phyloP scores from a whole-genome alignment of 2,113 vertebrate species.

The Pseudois nayaur region DNA sequence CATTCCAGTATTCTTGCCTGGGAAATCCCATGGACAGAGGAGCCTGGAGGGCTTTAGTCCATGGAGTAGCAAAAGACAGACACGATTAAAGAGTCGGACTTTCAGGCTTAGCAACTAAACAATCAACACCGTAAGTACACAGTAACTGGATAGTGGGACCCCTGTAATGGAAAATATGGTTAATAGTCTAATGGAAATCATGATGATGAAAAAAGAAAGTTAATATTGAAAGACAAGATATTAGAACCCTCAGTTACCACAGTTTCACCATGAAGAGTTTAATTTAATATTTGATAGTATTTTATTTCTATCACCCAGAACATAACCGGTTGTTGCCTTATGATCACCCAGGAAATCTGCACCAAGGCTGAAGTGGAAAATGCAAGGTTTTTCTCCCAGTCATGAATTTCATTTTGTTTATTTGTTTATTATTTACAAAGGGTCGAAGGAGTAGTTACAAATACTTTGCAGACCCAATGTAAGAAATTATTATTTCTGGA shows the following conservation, averaged over 20 bases:
- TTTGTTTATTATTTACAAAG: not conserved
- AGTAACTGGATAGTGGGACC: not conserved
- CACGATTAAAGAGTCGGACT: not conserved
- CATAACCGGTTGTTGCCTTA: not conserved
- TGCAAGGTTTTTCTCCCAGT: not conserved
- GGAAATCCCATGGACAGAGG: not conserved
- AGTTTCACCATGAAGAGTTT: not conserved
- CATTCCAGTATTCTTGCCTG: not conserved
- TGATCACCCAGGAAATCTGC: not conserved
- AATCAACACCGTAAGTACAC: not conserved
- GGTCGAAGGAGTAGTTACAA: not conserved
- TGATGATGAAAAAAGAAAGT: not conserved
- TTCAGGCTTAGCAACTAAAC: not conserved
- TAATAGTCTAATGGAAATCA: not conserved
- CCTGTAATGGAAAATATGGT: not conserved
- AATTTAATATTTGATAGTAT: not conserved
- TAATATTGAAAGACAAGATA: not conserved
- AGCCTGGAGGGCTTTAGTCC: not conserved
- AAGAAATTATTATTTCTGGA: not conserved
- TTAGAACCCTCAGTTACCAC: not conserved
- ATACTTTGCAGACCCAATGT: not conserved
- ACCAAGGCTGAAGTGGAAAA: not conserved
- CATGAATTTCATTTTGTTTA: not conserved
- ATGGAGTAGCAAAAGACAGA: not conserved
- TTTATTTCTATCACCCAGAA: not conserved